Evolutionary conservation across 2,797 vertebrate genomes (phyloP), one percentile per base, ranked within the genome.

Genomic region (Megaceryle alcyon): DNA sequence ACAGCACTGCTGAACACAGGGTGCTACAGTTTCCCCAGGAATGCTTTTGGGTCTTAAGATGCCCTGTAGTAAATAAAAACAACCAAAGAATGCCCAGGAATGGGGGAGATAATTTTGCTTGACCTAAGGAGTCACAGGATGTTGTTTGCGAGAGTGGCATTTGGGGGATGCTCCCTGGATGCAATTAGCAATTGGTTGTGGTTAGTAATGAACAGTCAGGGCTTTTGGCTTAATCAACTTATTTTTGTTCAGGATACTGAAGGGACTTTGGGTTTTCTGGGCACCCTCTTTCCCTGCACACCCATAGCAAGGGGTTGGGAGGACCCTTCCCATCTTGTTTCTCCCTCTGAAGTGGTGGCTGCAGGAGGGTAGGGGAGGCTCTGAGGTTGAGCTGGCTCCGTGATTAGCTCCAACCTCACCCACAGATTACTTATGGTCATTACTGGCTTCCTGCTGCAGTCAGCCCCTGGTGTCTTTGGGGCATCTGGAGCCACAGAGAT

Each of bases 61-160:
- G 19, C 73, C 68, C 72, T 41, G 37, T 26, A 69, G 88, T 91
- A 95, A 98, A 97, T 37, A 85, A 65, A 95, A 95, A 73, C 77
- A 91, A 64, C 8, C 33, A 64, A 60, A 35, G 41, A 19, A 79
- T 77, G 41, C 43, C 49, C 12, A 37, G 79, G 46, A 44, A 19
- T 1, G 0, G 14, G 13, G 37, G 51, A 70, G 39, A 63, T 8
- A 16, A 43, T 56, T 86, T 66, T 83, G 19, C 35, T 37, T 1
- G 3, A 46, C 16, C 16, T 64, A 59, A 29, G 0, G 9, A 49
- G 23, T 60, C 75, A 14, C 2, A 60, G 76, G 70, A 44, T 76
- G 71, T 17, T 23, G 31, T 59, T 82, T 75, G 53, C 37, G 33
- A 4, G 10, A 63, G 10, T 3, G 4, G 44, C 12, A 10, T 89